Evolutionary conservation across 2,113 vertebrate species (phyloP), one percentile per base, ranked within the genome.

Genomic region (Colinus virginianus): DNA sequence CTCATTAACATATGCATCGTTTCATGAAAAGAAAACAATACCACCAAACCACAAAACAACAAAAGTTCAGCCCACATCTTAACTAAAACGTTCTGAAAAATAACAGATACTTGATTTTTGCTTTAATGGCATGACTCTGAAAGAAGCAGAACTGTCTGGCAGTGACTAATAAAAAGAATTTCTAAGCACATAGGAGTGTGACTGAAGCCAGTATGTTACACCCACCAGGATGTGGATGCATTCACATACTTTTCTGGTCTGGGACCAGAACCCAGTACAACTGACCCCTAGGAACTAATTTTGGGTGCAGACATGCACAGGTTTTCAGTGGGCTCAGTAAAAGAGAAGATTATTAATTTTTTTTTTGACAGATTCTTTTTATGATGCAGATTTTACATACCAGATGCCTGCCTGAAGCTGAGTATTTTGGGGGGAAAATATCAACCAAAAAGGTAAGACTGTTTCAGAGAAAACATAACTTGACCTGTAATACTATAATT

Each of bases 321-420:
- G 83, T 83, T 91, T 95, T 83, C 84, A 75, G 82, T 95, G 59
- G 56, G 90, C 72, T 94, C 84, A 75, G n/a, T 82, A 88, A 79
- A 49, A 87, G 30, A 94, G 45, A 91, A 34, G 66, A 84, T 69
- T 95, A 95, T 83, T 93, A 87, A 91, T 90, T 91, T 90, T 74
- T 43, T 17, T 43, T 43, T 15, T 90, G 90, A 88, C 75, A 94
- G 78, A 88, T 91, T 38, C 46, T 88, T 67, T 80, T 90, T 95
- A 89, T 88, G 85, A 93, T 70, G 82, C 51, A 93, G 59, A 85
- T 94, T 85, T 68, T 91, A 91, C 71, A 94, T 34, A 95, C 38
- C 85, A 88, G 85, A 91, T 85, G 91, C 78, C 78, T 83, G 78
- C 59, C 82, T 91, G 71, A 91, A 93, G 91, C 78, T 22, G 89